Base-by-base conservation (phyloP, 2,113 vertebrate genomes). In the Paratilapia polleni region DNA sequence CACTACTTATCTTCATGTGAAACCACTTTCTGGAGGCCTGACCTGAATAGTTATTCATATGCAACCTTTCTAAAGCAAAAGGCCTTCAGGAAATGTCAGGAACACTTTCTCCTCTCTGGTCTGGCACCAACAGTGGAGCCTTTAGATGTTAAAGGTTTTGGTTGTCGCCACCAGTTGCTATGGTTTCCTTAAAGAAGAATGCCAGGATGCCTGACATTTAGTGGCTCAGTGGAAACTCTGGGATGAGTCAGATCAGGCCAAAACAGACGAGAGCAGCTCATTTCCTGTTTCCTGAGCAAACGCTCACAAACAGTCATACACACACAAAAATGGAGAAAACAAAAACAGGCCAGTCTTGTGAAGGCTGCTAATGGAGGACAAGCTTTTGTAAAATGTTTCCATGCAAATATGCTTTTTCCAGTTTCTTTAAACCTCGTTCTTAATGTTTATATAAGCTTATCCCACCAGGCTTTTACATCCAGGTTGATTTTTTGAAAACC, bases 211-310 rank as follows among this genome's bases (percentile, higher is more conserved):
- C 74, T 80, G 77, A 88, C 88, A 88, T 94, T 93, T 88, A 88
- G 77, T 73, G 17, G 80, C 60, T 78, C 68, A 58, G 76, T 94
- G 93, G 93, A 95, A 95, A 94, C 81, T 93, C 70, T 88, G 66
- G 88, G 90, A 93, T 94, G 93, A 94, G 94, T 94, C 93, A 94
- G 84, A 92, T 89, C n/a, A 52, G 80, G 89, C 78, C 78, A 60
- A 89, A 94, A 92, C 90, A 93, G 84, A 92, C 66, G 84, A 90
- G 86, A 84, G 82, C 90, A 68, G 87, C 93, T 84, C 82, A 90
- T 92, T 95, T 95, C 94, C 95, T 94, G 93, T 94, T 95, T 94
- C 93, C 94, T 91, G 92, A 88, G 60, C 31, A 87, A 84, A 84
- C 15, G 49, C 77, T 83, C 77, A 68, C 57, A 76, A 61, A 66